Percentiles rank a stretch among this genome's conserved stretches.
Conservation (phyloP, 2,797 vertebrate genomes). For the Hippocampus kuda region DNA sequence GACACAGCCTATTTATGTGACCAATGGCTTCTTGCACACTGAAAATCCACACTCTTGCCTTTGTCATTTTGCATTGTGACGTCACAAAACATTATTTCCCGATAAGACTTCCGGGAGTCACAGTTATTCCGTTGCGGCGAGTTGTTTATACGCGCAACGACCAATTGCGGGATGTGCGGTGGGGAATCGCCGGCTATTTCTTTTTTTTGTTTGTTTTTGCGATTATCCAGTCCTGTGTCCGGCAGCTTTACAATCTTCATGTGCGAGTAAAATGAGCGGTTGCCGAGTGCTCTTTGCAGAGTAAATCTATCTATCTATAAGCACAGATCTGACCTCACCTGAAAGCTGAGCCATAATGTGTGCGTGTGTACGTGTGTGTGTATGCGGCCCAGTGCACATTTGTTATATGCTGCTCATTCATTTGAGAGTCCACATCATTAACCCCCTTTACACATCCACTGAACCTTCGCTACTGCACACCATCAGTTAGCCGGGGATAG, state of each 20-base stretch:
- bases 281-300: slow-evolving; percentile 15
- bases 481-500: slow-evolving; percentile 22
- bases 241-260: neutral
- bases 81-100: neutral
- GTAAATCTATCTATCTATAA: slow-evolving; percentile 12
- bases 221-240: neutral
- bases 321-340: slow-evolving; percentile 17
- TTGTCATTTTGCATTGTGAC: too few species aligned
- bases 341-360: neutral
- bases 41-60: too few species aligned
- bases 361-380: slow-evolving; percentile 10
- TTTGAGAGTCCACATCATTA: slow-evolving; percentile 47
- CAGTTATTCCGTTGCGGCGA: neutral
- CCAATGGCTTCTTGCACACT: too few species aligned
- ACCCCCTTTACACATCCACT: slow-evolving; percentile 40
- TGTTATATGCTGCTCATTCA: slow-evolving; percentile 38
- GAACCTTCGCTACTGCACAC: slow-evolving; percentile 26
- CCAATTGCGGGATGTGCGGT: neutral
- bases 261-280: slow-evolving; percentile 8
- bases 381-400: slow-evolving; percentile 24
- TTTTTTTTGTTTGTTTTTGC: neutral
- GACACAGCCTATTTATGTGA: too few species aligned
- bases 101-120: neutral
- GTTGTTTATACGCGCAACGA: neutral
- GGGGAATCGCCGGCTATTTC: neutral